Percentiles rank a stretch among this genome's conserved stretches.
These are phyloP conservation scores for Thaumatotibia leucotreta DNA, from an alignment of 1,140 invertebrate genomes.

Conservation along the genomic window DNA sequence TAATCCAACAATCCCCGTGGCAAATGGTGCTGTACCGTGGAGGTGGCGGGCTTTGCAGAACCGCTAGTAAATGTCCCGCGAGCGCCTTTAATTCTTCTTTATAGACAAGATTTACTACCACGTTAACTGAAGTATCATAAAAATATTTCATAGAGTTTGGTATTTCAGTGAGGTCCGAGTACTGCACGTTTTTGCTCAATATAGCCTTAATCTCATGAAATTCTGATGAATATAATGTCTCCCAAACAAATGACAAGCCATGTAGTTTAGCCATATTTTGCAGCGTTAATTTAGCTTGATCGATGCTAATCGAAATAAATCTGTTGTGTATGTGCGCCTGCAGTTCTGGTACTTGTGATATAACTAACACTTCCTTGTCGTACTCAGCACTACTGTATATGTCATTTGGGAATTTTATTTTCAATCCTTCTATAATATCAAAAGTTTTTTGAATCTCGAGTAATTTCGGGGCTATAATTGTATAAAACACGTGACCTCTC, in stretches of 20 bases:
- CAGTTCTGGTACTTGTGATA: slow-evolving; percentile 10
- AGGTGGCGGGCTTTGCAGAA: slow-evolving; percentile 38
- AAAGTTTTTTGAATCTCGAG: slow-evolving; percentile 43
- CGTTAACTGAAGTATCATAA: slow-evolving; percentile 46
- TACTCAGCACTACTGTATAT: slow-evolving; percentile 32
- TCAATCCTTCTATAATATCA: slow-evolving; percentile 48
- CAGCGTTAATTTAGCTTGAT: slow-evolving; percentile 45
- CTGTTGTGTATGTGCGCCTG: slow-evolving; percentile 5
- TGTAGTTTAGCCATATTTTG: slow-evolving; percentile 63
- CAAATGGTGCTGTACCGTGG: slow-evolving; percentile 45
- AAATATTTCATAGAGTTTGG: slow-evolving; percentile 41
- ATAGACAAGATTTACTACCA: slow-evolving; percentile 31
- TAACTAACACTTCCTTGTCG: slow-evolving; percentile 45
- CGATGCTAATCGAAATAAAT: slow-evolving; percentile 41
- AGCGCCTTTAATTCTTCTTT: slow-evolving; percentile 37
- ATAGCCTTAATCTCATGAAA: slow-evolving; percentile 39
- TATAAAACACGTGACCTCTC: slow-evolving; percentile 42
- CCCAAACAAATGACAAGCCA: slow-evolving; percentile 51
- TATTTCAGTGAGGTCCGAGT: slow-evolving; percentile 33
- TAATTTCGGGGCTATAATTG: slow-evolving; percentile 33
- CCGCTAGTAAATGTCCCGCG: slow-evolving; percentile 30
- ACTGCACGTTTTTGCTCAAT: slow-evolving; percentile 44
- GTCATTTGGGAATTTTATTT: slow-evolving; percentile 53
- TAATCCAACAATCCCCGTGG: slow-evolving; percentile 59
- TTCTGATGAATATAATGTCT: slow-evolving; percentile 33